Evolutionary conservation across 1,140 invertebrate genomes (phyloP).

Genomic region (Drosophila ohnishii): DNA sequence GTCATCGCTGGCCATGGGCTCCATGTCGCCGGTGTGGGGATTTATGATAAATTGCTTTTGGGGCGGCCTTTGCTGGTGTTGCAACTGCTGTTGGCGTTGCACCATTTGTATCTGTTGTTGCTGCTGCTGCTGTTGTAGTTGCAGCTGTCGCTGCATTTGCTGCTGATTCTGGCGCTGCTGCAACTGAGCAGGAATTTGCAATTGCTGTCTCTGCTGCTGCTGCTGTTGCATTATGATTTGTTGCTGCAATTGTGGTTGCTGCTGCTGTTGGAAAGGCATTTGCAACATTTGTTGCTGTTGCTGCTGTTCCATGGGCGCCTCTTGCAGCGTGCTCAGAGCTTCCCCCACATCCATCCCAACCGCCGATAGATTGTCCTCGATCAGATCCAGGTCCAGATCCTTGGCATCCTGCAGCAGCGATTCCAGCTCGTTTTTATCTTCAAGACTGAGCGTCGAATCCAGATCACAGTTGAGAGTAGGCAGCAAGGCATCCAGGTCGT

Average conservation of each 20-base stretch:
- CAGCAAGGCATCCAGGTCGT: conserved; percentile 86
- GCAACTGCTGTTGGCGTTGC: conserved; percentile 39
- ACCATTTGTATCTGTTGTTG: conserved; percentile 25
- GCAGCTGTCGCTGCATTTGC: conserved; percentile 44
- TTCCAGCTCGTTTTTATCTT: conserved; percentile 83
- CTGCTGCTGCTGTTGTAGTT: conserved; percentile 36
- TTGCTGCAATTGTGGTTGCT: conserved; percentile 21
- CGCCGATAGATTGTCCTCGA: conserved; percentile 76
- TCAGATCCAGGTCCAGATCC: conserved; percentile 80
- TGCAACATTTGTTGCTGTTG: conserved; percentile 52
- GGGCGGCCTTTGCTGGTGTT: conserved; percentile 70
- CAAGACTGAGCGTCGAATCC: conserved; percentile 84
- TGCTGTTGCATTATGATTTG: conserved; percentile 45
- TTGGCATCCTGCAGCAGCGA: conserved; percentile 82
- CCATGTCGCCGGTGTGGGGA: conserved; percentile 92
- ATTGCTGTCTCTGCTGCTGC: conserved; percentile 35
- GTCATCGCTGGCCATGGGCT: conserved; percentile 89
- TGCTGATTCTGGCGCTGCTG: conserved; percentile 52
- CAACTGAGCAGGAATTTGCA: conserved; percentile 28
- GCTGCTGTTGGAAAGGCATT: conserved; percentile 39
- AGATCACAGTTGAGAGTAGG: conserved; percentile 85
- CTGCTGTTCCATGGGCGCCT: conserved; percentile 58
- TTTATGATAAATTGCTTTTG: conserved; percentile 92
- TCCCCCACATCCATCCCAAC: conserved; percentile 79
- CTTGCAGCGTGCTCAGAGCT: conserved; percentile 62